These are phyloP conservation scores for Zosterops japonicus DNA, from an alignment of 2,113 vertebrate genomes.

Conservation along the genomic window DNA sequence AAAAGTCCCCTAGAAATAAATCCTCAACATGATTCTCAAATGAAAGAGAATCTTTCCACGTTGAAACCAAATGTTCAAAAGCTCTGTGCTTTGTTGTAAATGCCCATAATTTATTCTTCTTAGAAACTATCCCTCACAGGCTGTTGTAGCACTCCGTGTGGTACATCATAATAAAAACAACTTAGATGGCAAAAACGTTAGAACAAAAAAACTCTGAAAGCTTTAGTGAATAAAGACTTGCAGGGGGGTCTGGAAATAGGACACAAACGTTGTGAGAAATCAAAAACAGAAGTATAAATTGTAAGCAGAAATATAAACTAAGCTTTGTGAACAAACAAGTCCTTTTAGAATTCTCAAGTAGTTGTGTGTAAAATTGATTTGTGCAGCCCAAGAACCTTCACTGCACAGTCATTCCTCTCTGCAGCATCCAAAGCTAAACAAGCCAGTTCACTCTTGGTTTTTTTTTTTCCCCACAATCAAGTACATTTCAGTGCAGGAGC, in stretches of 20 bases:
- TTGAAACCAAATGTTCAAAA: slow-evolving; percentile 69
- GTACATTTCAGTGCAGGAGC: not conserved
- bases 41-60: slow-evolving; percentile 56
- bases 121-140: slow-evolving; percentile 39
- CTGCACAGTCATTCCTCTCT: not conserved
- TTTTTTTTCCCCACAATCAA: not conserved
- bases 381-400: not conserved
- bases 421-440: not conserved
- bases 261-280: slow-evolving; percentile 56
- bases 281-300: slow-evolving; percentile 60
- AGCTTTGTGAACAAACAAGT: slow-evolving; percentile 34
- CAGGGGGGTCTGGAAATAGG: slow-evolving; percentile 61
- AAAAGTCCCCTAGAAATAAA: slow-evolving; percentile 51
- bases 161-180: slow-evolving; percentile 60
- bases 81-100: slow-evolving; percentile 54
- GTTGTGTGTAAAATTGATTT: not conserved
- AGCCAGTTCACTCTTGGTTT: not conserved
- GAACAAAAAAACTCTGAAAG: slow-evolving; percentile 55
- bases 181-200: slow-evolving; percentile 15
- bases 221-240: slow-evolving; percentile 53
- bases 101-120: slow-evolving; percentile 64
- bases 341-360: not conserved
- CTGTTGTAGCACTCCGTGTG: slow-evolving; percentile 58
- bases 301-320: slow-evolving; percentile 44
- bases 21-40: slow-evolving; percentile 41